Evolutionary conservation across 2,797 vertebrate genomes (phyloP), one percentile per base, ranked within the genome.

Genomic region (Halcyon smyrnensis): DNA sequence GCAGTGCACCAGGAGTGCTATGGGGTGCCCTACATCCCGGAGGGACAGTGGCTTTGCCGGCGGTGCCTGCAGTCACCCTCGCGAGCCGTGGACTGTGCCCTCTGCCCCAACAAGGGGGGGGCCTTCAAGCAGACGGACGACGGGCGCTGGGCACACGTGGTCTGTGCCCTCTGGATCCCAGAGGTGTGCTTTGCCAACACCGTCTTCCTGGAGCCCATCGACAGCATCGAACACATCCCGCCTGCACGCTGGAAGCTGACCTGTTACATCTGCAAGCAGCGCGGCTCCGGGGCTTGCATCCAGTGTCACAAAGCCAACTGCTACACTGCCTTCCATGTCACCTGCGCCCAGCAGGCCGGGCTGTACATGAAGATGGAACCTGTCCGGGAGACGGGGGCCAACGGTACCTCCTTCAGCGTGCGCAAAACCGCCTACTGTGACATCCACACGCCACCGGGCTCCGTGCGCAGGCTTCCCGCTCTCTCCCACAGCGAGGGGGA

Each of bases 281-380:
- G 99, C 0, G 99, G 99, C 74, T 99, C 99, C 0, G 99, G 99
- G 23, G 99, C 99, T 88, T 99, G 99, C 96, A 99, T 99, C 95
- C 99, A 99, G 98, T 99, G 99, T 95, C 99, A 99, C 98, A 99
- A 99, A 97, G 99, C 99, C 88, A 99, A 99, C 98, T 99, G 99
- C 97, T 99, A 99, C 98, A 99, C 99, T 0, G 99, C 99, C 92
- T 99, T 99, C 98, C 99, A 99, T 1, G 99, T 99, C 91, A 99
- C 99, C 46, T 99, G 99, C 0, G 99, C 99, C 48, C 99, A 99
- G 98, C 99, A 99, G 97, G 99, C 99, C 1, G 99, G 99, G 67
- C 99, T 99, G 50, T 99, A 99, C 96, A 99, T 99, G 99, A 99
- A 99, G 96, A 99, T 99, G 99, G 99, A 99, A 97, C 99, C 99